Base-by-base conservation (phyloP, 2,888 invertebrate species). In the Nesidiocoris tenuis region DNA sequence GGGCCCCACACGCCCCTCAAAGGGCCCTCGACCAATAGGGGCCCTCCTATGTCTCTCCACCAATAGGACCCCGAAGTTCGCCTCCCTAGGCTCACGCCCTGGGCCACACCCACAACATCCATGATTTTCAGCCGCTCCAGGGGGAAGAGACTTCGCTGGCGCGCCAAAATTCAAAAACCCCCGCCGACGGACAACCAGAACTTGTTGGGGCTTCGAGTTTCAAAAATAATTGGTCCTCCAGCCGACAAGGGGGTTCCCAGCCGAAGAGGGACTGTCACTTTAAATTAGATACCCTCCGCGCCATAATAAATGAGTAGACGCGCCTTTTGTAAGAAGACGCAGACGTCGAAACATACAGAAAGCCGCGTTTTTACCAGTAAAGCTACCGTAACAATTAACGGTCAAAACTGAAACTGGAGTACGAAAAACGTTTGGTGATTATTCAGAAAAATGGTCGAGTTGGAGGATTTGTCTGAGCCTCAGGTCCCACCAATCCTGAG, bases 121-220 rank as follows among this genome's bases (percentile, higher is more conserved):
- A 75, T 75, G 75, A 66, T 66, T 70, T 72, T 55, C 67, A 18
- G 19, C 22, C 61, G 3, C 59, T 59, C n/a, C 23, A 0, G 59
- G 17, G 9, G 23, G 39, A 12, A 59, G 57, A 12, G 25, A 24
- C 22, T 21, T 17, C 22, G 5, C 16, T 24, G 21, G 12, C 39
- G 67, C 75, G 75, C 75, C 68, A 75, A 75, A 75, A 65, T 75
- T 75, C 61, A 22, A 75, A 75, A 61, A 59, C 54, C 74, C n/a
- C 39, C 63, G 2, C 19, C 59, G 57, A 57, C 57, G 18, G 72
- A 72, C 61, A 39, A 55, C 23, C 63, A 63, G 21, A 18, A n/a
- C 59, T 59, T n/a, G 59, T 18, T 57, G n/a, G 56, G 59, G 68
- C 24, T 70, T 70, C 70, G 24, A 70, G 70, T 70, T 70, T 59